Base-by-base conservation (phyloP, 2,797 vertebrate species). In the Taenioides sp. region DNA sequence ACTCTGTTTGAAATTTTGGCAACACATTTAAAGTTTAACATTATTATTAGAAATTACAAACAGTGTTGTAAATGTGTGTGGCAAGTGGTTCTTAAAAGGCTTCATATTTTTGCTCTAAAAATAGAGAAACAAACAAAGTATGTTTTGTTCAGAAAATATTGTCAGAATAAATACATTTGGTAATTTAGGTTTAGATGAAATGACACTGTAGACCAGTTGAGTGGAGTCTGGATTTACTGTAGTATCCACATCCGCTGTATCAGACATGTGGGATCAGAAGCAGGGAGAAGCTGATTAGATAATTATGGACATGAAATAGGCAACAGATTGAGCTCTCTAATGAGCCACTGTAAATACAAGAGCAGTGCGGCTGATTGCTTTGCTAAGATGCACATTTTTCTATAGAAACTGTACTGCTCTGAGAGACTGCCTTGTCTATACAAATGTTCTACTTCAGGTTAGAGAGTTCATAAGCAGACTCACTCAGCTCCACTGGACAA, bases 311-410 rank as follows among this genome's bases (percentile, higher is more conserved):
- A 71, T 71, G 31, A 69, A 75, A 76, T 52, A 80, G 62, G 65
- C 72, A 73, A 68, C 55, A 83, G 74, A 72, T 49, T 27, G 66
- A 77, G 71, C 37, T 54, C 57, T 69, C 72, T 75, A 76, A 81
- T 76, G 67, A 82, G 80, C 63, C 12, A 47, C 67, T 64, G 58
- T 80, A 68, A 78, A 86, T 71, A 77, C 84, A 76, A 78, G 28
- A 74, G 25, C 25, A 40, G 58, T 27, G 27, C 40, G 43, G 23
- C 28, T 49, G 65, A 77, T 73, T 71, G 57, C 57, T 57, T 66
- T 66, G 59, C 50, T 20, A 43, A 69, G 47, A 43, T 37, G 62
- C 25, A 11, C n/a, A 27, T 65, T 71, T 71, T 62, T n/a, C 65
- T 65, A 47, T 71, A 14, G 57, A 67, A 40, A 47, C 7, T 4